Base-by-base conservation (phyloP, 2,888 invertebrate species). In the Anoplius nigerrimus region DNA sequence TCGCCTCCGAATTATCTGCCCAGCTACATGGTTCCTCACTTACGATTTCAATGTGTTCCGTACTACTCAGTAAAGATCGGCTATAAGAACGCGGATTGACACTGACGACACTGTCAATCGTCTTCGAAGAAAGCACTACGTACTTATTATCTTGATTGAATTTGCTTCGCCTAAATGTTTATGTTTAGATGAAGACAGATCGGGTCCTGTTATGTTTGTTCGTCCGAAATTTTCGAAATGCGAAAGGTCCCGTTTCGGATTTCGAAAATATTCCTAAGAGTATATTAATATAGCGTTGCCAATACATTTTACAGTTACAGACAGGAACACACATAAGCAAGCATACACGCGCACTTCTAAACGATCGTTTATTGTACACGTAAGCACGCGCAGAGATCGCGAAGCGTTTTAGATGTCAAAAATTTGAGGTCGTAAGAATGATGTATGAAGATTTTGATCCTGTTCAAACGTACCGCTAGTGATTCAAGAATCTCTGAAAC, bases 141-240 rank as follows among this genome's bases (percentile, higher is more conserved):
- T 58, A 22, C 58, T 16, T 46, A 58, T 18, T 43, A 18, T 46
- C 18, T 15, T 16, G 18, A 56, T 66, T 74, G 68, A 71, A 87
- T 88, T 88, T 88, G 88, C 85, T 86, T 88, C 88, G 84, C 80
- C 88, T 88, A 88, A 88, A 88, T 86, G 81, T 72, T 74, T 62
- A 70, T 80, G 87, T 88, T 88, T 88, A 88, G 88, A 82, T 88
- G 88, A 88, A 86, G 81, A 85, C 87, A 88, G 84, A 87, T 86
- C 78, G 59, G 63, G 64, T 69, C 64, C 72, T 72, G 68, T 75
- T 79, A 74, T 71, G 60, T 78, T 62, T 74, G 71, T 74, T 77
- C 73, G 65, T 78, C 70, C 64, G 68, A 76, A 80, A 80, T 85
- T 86, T 84, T 83, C 80, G 66, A 75, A 72, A 79, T 84, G 82